Evolutionary conservation across 2,888 invertebrate genomes (phyloP).

Genomic region (Ptycholaimellus sp.): DNA sequence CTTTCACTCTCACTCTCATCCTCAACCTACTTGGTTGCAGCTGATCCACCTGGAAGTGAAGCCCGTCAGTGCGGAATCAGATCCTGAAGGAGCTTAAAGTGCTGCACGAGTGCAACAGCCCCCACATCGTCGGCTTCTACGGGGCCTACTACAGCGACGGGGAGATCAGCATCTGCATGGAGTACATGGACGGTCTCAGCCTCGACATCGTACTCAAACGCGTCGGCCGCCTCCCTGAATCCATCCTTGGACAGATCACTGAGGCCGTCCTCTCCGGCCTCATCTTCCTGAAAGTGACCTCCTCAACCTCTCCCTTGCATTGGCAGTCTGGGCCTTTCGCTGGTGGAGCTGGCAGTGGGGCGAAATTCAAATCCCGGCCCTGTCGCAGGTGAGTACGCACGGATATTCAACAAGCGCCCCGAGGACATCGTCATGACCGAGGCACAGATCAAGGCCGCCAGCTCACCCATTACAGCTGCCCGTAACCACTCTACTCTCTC

Average conservation of each 20-base stretch:
- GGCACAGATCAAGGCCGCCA: conserved; percentile 8
- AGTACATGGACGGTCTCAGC: conserved; percentile 99
- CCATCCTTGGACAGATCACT: too few species aligned
- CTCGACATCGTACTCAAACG: conserved; percentile 85
- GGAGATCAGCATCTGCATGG: conserved; percentile 98
- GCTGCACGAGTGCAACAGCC: conserved; percentile 95
- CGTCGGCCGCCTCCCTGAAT: too few species aligned
- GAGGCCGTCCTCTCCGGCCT: too few species aligned
- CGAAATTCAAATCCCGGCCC: conserved; percentile 98
- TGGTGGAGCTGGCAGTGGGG: conserved; percentile 95
- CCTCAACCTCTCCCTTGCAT: too few species aligned
- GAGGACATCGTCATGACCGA: conserved; percentile 15
- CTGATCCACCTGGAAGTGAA: conserved; percentile 95
- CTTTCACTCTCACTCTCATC: background rate
- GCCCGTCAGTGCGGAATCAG: conserved; percentile 88
- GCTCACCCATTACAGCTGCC: conserved; percentile 4
- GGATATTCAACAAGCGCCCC: conserved; percentile 43
- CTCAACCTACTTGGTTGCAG: too few species aligned
- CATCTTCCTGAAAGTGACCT: too few species aligned
- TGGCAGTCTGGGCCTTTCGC: conserved; percentile 77
- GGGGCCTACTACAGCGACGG: conserved; percentile 93
- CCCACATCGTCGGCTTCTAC: conserved; percentile 96
- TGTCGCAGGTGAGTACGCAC: conserved; percentile 53
- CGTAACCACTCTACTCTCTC: conserved; percentile 1
- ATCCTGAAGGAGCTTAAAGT: conserved; percentile 92